These are phyloP conservation scores for Rhinichthys klamathensis DNA, from an alignment of 2,113 vertebrate species.

Conservation along the genomic window DNA sequence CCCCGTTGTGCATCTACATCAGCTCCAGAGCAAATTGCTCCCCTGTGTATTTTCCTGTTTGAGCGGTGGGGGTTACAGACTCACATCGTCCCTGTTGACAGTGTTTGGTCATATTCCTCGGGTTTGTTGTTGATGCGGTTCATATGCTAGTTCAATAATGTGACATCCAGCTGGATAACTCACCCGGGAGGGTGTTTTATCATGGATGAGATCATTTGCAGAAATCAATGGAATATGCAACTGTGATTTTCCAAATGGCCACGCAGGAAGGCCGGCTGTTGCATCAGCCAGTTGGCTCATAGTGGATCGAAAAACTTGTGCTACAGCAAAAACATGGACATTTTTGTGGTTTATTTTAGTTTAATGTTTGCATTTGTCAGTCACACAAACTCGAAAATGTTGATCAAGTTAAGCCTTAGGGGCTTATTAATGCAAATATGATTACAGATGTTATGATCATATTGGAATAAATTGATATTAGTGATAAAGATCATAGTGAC, in stretches of 20 bases:
- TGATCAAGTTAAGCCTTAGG: too few relatives aligned
- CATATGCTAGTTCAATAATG: slow-evolving; percentile 20
- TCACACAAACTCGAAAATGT: neutral
- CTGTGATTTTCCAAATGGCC: slow-evolving; percentile 9
- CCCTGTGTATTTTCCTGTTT: neutral
- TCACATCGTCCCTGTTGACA: neutral
- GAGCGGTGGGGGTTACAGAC: neutral
- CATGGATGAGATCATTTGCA: slow-evolving; percentile 16
- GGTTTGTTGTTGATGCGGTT: neutral
- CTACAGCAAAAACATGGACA: neutral
- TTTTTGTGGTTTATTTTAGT: neutral
- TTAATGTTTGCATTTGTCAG: neutral
- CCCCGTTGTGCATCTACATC: slow-evolving; percentile 11
- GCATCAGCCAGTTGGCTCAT: neutral
- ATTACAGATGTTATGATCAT: neutral
- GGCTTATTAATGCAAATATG: neutral
- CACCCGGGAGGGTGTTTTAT: slow-evolving; percentile 3
- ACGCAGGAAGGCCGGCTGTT: neutral
- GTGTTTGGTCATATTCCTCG: slow-evolving; percentile 3
- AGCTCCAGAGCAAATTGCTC: slow-evolving; percentile 5
- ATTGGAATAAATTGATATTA: neutral
- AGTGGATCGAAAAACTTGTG: neutral
- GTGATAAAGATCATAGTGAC: neutral
- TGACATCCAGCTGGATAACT: slow-evolving; percentile 21
- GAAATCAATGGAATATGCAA: slow-evolving; percentile 21